Evolutionary conservation across 2,888 invertebrate genomes (phyloP), one percentile per base, ranked within the genome.

Genomic region (Caenorhabditis afra): DNA sequence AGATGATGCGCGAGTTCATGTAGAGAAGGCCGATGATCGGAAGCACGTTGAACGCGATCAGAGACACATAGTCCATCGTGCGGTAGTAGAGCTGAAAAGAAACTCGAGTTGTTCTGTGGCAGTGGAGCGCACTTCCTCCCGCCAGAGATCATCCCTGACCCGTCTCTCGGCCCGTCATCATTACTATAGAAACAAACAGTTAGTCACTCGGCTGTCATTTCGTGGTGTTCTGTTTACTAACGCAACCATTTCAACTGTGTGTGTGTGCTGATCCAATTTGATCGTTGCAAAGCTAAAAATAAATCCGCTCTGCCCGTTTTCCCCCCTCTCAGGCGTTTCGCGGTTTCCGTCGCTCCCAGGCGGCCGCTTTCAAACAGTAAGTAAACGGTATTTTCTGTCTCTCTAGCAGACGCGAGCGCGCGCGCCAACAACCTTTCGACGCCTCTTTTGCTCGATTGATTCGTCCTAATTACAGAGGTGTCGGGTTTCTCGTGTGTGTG

Each of bases 31-130:
- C 65, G 20, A 82, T 41, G 29, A 90, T 88, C n/a, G 90, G 90
- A 3, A 87, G 76, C 14, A 89, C 70, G 70, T 90, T 90, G 82
- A 90, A 90, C 3, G 77, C 83, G 45, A 90, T 35, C 12, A 90
- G 74, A 1, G 87, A 80, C 47, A 89, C 45, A 52, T 85, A 87
- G 79, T 90, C 88, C 86, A 88, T 88, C 35, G 83, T 78, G 11
- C 82, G 80, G 79, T 88, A 90, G 81, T 90, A 89, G 20, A 80
- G 74, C 89, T 89, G 77, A 44, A 86, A 61, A 4, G 16, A 20
- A 50, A 8, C 29, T 29, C 7, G n/a, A n/a, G n/a, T n/a, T n/a
- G n/a, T n/a, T n/a, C n/a, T n/a, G n/a, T n/a, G n/a, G 3, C 29
- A 7, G 29, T 29, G 7, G 29, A 29, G 29, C 29, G 29, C 29